A percentile compares a stretch with the other conserved stretches of the same genome.
phyloP scores from a whole-genome alignment of 1,140 invertebrate genomes.

The Drosophila eugracilis region DNA sequence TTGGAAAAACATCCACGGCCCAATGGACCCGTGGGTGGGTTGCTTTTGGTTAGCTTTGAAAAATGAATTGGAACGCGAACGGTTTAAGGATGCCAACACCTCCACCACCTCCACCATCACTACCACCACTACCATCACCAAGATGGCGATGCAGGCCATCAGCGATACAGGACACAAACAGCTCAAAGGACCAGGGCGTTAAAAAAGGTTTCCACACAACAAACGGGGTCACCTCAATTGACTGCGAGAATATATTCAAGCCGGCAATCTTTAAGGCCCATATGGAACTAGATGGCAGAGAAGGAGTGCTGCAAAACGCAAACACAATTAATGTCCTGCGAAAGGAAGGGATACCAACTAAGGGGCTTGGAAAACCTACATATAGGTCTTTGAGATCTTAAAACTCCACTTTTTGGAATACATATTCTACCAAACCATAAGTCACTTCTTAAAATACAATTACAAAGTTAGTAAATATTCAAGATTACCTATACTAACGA shows the following conservation, averaged over 20 bases:
- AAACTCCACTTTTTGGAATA: no score
- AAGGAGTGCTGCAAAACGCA: not conserved
- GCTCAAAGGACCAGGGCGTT: constrained; percentile 13
- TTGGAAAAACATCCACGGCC: constrained; percentile 16
- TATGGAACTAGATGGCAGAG: constrained; percentile 7
- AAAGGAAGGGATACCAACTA: not conserved
- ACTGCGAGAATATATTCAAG: constrained; percentile 4
- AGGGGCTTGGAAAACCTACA: not conserved
- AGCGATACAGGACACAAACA: constrained; percentile 1
- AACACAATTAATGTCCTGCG: constrained; percentile 22
- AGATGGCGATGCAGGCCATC: constrained; percentile 15
- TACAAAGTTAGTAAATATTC: no score
- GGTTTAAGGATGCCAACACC: constrained; percentile 26
- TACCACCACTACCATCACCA: constrained; percentile 1
- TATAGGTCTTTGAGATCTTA: no score
- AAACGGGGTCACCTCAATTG: constrained; percentile 35
- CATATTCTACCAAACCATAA: no score
- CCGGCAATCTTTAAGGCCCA: constrained; percentile 19
- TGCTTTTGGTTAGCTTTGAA: constrained; percentile 37
- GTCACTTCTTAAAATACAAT: no score
- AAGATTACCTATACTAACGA: no score
- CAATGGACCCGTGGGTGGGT: constrained; percentile 2
- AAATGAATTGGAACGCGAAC: constrained; percentile 47
- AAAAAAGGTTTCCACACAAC: constrained; percentile 15
- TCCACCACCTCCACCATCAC: constrained; percentile 9